Evolutionary conservation across 2,113 vertebrate genomes (phyloP), one percentile per base, ranked within the genome.

Genomic region (Alosa alosa): DNA sequence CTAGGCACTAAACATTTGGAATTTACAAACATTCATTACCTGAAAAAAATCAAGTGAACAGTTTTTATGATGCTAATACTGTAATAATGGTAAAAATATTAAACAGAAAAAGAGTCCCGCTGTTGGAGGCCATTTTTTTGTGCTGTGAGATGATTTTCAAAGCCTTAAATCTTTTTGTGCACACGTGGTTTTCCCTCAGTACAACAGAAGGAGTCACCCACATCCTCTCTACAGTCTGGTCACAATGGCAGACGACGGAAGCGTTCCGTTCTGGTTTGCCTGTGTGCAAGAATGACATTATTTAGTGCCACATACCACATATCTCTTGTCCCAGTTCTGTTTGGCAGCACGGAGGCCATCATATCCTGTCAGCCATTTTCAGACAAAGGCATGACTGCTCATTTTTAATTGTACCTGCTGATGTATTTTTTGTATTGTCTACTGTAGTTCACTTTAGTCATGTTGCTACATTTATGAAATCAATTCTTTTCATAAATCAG

Each of bases 21-120:
- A 68, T 68, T 68, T 68, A 68, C 64, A 64, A 64, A 64, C 20
- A 22, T n/a, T 60, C 64, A 68, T 68, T 68, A 68, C n/a, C 64
- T 31, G 64, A 68, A 31, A 39, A 78, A 39, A 15, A 36, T 39
- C 72, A 78, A 78, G 72, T 78, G 25, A 39, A 39, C 72, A 78
- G 11, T 36, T 78, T 15, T 68, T 41, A 41, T 5, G 13, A 78
- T 31, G 13, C 31, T 78, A 78, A 39, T 78, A 78, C 31, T 78
- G 72, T 15, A 39, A 78, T 36, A 10, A 41, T 36, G 72, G 13
- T 78, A 39, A 39, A 78, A 39, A 36, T 4, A 31, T 31, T 31
- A 78, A 78, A 78, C 36, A 36, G 4, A 78, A 13, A 15, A 39
- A 64, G 39, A 39, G 4, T 41, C 36, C 31, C 31, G 20, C 31